These are phyloP conservation scores for Triplophysa siluroides DNA, from an alignment of 2,113 vertebrate genomes.

Conservation along the genomic window DNA sequence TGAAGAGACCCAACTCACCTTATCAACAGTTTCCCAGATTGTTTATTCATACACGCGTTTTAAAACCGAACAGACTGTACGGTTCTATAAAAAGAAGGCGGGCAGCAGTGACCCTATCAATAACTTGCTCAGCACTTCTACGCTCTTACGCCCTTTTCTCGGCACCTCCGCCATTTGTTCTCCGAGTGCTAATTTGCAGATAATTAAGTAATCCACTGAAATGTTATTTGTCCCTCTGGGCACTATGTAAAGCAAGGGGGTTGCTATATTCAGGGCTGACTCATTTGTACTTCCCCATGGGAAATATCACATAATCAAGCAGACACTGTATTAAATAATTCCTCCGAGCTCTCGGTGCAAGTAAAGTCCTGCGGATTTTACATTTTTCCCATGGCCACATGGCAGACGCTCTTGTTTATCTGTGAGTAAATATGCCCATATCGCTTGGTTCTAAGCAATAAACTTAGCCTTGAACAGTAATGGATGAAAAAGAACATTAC, in stretches of 20 bases:
- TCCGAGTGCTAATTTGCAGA: slow-evolving; percentile 76
- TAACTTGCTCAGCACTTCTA: slow-evolving; percentile 31
- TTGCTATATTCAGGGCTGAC: slow-evolving; percentile 69
- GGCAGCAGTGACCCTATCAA: slow-evolving; percentile 31
- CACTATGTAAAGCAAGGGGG: slow-evolving; percentile 53
- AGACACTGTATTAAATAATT: slow-evolving; percentile 65
- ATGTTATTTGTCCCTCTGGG: slow-evolving; percentile 71
- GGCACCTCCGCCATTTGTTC: slow-evolving; percentile 69
- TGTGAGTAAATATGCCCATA: not conserved
- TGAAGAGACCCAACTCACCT: not conserved
- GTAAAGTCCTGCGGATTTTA: slow-evolving; percentile 28
- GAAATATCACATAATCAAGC: slow-evolving; percentile 62
- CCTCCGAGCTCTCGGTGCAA: slow-evolving; percentile 48
- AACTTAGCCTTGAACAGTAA: not conserved
- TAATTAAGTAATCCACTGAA: slow-evolving; percentile 79
- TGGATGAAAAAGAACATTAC: no score
- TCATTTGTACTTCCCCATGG: slow-evolving; percentile 63
- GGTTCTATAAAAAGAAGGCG: slow-evolving; percentile 31
- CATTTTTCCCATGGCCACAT: not conserved
- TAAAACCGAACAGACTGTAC: not conserved
- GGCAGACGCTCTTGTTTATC: not conserved
- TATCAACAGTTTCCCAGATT: not conserved
- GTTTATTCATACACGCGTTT: not conserved
- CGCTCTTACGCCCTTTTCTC: slow-evolving; percentile 31
- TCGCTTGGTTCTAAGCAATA: not conserved